Evolutionary conservation across 1,140 invertebrate genomes (phyloP).

Genomic region (Drosophila lini): DNA sequence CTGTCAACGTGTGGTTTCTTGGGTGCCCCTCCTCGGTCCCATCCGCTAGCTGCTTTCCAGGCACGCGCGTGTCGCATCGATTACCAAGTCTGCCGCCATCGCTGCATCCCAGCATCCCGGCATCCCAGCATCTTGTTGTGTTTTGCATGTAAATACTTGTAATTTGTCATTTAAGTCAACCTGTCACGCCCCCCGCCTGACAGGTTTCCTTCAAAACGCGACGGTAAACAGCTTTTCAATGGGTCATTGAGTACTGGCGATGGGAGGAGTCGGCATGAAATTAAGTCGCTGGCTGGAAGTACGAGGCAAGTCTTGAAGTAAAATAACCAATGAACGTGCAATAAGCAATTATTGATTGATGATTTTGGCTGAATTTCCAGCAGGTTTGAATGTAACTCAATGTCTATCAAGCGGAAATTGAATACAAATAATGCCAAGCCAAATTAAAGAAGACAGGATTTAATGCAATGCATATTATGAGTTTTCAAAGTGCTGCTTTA

Average conservation of each 20-base stretch:
- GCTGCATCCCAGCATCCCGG: conserved; percentile 16
- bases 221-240: conserved; percentile 31
- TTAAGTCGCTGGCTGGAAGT: conserved; percentile 2
- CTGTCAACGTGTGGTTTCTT: conserved; percentile 55
- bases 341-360: conserved; percentile 24
- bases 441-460: background rate
- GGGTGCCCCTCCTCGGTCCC: conserved; percentile 10
- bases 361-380: background rate
- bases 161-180: conserved; percentile 66
- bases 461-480: background rate
- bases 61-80: conserved; percentile 61
- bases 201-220: conserved; percentile 28
- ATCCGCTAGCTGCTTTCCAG: conserved; percentile 22
- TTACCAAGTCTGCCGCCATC: conserved; percentile 37
- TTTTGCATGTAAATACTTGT: conserved; percentile 70
- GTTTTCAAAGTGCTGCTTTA: background rate
- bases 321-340: conserved; percentile 1
- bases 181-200: conserved; percentile 21
- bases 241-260: conserved; percentile 40
- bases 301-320: background rate
- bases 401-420: background rate
- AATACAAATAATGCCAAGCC: background rate
- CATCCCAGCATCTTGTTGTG: conserved; percentile 59
- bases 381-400: background rate
- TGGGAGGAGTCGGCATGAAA: background rate